phyloP scores from a whole-genome alignment of 2,888 invertebrate species.

The Galerucella pusilla region DNA sequence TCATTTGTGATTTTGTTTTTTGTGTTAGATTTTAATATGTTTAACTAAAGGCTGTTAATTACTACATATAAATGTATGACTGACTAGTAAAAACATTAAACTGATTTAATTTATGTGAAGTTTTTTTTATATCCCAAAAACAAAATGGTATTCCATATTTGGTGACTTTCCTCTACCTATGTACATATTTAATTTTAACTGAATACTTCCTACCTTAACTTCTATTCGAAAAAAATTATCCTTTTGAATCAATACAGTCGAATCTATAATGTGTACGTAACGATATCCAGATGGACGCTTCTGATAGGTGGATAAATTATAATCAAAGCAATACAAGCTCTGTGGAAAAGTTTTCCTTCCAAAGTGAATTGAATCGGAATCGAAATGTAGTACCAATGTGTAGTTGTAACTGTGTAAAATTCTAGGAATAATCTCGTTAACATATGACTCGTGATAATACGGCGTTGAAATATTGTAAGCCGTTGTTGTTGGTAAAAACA shows the following conservation, averaged over 20 bases:
- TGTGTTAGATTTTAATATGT: too few relatives aligned
- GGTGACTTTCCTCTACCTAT: too few relatives aligned
- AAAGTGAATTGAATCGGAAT: neutral
- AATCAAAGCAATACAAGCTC: neutral
- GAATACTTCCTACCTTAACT: neutral
- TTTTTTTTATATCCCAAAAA: too few relatives aligned
- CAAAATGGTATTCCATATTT: too few relatives aligned
- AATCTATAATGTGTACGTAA: constrained; percentile 9
- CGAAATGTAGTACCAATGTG: constrained; percentile 8
- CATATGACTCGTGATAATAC: neutral
- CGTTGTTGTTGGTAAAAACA: neutral
- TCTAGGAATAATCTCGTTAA: neutral
- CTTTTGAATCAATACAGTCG: neutral
- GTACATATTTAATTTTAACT: too few relatives aligned
- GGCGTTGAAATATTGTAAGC: neutral
- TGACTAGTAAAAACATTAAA: too few relatives aligned
- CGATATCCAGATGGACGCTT: neutral
- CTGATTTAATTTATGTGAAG: too few relatives aligned
- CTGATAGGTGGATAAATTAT: neutral
- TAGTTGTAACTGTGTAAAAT: neutral
- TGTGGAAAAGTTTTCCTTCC: neutral
- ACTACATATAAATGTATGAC: too few relatives aligned
- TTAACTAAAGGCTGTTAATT: too few relatives aligned
- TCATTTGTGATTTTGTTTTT: too few relatives aligned
- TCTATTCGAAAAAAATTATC: neutral